Conservation (phyloP, 2,113 vertebrate species). For the Melospiza georgiana region DNA sequence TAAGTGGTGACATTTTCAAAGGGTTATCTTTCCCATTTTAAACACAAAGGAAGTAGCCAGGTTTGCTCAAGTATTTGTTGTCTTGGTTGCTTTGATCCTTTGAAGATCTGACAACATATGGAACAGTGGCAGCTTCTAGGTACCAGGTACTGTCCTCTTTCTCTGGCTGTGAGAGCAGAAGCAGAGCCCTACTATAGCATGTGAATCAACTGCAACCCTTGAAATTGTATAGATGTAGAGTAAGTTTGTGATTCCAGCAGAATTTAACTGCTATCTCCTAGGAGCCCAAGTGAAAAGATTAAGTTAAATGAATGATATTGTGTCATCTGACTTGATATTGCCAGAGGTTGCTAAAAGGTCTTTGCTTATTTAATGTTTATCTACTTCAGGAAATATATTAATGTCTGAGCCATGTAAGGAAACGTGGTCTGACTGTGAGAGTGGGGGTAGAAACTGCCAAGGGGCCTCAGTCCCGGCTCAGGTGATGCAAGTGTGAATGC, state of each 20-base stretch:
- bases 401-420: background rate
- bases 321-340: background rate
- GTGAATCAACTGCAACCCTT: background rate
- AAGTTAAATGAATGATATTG: background rate
- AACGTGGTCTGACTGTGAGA: background rate
- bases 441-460: background rate
- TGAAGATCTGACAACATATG: background rate
- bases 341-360: background rate
- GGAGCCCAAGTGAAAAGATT: background rate
- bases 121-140: background rate
- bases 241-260: background rate
- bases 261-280: background rate
- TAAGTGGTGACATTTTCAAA: background rate
- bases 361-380: background rate
- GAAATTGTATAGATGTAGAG: background rate
- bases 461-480: background rate
- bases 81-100: background rate
- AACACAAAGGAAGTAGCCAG: background rate
- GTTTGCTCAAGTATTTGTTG: background rate
- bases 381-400: background rate
- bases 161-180: background rate
- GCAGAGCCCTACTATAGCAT: background rate
- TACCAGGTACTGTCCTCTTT: background rate
- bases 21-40: background rate
- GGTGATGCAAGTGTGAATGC: background rate